Percentiles rank a stretch among this genome's conserved stretches.
phyloP scores from a whole-genome alignment of 2,797 vertebrate genomes.

The Merluccius polli region DNA sequence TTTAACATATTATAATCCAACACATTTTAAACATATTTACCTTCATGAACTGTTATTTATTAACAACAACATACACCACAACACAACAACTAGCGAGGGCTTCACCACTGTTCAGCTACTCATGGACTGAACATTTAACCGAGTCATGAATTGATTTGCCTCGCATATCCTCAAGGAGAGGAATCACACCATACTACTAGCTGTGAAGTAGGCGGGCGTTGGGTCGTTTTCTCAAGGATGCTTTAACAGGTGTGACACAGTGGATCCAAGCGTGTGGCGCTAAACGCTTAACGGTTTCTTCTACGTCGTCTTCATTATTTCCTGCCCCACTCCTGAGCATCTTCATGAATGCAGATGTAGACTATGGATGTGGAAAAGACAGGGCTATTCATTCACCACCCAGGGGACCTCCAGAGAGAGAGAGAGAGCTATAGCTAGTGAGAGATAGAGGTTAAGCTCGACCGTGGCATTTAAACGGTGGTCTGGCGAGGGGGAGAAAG shows the following conservation, averaged over 20 bases:
- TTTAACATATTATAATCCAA: too few species aligned
- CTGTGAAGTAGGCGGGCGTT: background rate
- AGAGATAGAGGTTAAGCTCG: constrained; percentile 34
- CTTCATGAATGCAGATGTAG: constrained; percentile 69
- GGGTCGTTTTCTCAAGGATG: background rate
- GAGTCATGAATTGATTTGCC: background rate
- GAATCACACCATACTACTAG: too few species aligned
- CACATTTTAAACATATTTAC: too few species aligned
- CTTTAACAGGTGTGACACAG: too few species aligned
- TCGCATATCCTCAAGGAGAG: background rate
- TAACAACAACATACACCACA: too few species aligned
- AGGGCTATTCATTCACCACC: constrained; percentile 67
- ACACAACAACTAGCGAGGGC: too few species aligned
- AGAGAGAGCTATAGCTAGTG: constrained; percentile 13
- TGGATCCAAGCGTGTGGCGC: too few species aligned
- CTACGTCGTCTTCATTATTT: constrained; percentile 35
- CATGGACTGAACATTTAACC: background rate
- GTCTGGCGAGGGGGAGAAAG: constrained; percentile 34
- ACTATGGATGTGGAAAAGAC: constrained; percentile 65
- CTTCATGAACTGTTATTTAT: too few species aligned
- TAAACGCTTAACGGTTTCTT: background rate
- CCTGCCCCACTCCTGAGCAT: constrained; percentile 42
- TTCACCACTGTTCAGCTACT: background rate
- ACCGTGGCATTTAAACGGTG: constrained; percentile 55
- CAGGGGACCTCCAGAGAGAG: constrained; percentile 47